phyloP scores from a whole-genome alignment of 2,113 vertebrate genomes.

The Scomber japonicus region DNA sequence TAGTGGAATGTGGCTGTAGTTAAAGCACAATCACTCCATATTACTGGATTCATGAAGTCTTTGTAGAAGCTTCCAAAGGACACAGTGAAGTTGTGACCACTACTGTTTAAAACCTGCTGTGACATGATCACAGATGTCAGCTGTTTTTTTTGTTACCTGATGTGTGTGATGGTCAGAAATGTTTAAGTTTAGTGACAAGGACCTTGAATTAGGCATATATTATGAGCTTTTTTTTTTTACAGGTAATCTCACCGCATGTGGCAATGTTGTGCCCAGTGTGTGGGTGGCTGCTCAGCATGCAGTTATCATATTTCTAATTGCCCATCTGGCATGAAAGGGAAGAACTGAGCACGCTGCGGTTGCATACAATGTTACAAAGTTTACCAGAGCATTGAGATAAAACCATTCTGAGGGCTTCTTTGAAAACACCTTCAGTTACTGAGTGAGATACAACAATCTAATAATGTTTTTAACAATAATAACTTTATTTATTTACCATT shows the following conservation, averaged over 20 bases:
- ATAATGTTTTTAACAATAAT: neutral
- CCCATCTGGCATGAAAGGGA: slow-evolving; percentile 73
- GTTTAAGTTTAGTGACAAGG: slow-evolving; percentile 26
- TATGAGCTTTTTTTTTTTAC: slow-evolving; percentile 41
- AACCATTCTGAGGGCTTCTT: slow-evolving; percentile 24
- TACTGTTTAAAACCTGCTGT: slow-evolving; percentile 22
- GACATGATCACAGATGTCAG: slow-evolving; percentile 15
- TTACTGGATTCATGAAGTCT: neutral
- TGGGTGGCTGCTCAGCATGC: slow-evolving; percentile 71
- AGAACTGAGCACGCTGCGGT: slow-evolving; percentile 23
- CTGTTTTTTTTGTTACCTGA: neutral
- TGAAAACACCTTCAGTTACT: slow-evolving; percentile 16
- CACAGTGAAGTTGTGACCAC: neutral
- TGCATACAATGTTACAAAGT: slow-evolving; percentile 42
- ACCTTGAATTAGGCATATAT: slow-evolving; percentile 52
- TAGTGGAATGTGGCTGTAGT: slow-evolving; percentile 1
- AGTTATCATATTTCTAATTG: slow-evolving; percentile 71
- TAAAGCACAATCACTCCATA: neutral
- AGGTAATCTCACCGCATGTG: slow-evolving; percentile 72
- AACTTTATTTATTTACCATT: neutral
- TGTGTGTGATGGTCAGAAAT: slow-evolving; percentile 5
- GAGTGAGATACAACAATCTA: slow-evolving; percentile 13
- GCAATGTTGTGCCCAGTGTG: slow-evolving; percentile 65
- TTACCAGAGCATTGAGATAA: slow-evolving; percentile 31
- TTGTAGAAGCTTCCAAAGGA: neutral